A percentile compares a stretch with the other conserved stretches of the same genome.
These are phyloP conservation scores for Mustela lutreola DNA, from an alignment of 2,113 vertebrate species.

Conservation along the genomic window DNA sequence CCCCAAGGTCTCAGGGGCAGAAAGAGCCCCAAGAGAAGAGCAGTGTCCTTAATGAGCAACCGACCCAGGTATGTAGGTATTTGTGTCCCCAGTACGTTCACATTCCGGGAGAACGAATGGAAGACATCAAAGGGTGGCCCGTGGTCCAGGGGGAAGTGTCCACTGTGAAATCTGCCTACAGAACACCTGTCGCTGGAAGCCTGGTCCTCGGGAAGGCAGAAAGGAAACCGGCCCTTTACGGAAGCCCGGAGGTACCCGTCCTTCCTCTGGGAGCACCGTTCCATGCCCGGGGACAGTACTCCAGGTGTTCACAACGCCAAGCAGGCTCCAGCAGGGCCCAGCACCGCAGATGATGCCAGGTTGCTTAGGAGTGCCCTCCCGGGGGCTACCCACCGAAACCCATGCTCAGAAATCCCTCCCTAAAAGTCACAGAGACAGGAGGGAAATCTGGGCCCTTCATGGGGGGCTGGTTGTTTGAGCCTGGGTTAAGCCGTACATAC, in stretches of 20 bases:
- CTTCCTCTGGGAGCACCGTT: not conserved
- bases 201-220: not conserved
- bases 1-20: not conserved
- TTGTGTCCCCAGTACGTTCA: not conserved
- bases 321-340: not conserved
- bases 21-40: slow-evolving; percentile 31
- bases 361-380: not conserved
- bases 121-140: not conserved
- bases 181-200: not conserved
- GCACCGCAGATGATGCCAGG: fast-evolving
- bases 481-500: not conserved
- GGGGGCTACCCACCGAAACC: not conserved
- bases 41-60: not conserved
- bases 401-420: slow-evolving; percentile 14
- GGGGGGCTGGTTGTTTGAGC: not conserved
- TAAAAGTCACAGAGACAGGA: not conserved
- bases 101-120: not conserved
- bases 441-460: not conserved
- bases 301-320: not conserved
- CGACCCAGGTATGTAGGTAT: not conserved
- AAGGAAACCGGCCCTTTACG: not conserved
- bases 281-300: not conserved
- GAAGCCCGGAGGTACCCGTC: not conserved
- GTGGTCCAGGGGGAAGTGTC: not conserved
- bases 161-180: not conserved